Evolutionary conservation across 1,140 invertebrate genomes (phyloP), one percentile per base, ranked within the genome.

Genomic region (Drosophila repletoides): DNA sequence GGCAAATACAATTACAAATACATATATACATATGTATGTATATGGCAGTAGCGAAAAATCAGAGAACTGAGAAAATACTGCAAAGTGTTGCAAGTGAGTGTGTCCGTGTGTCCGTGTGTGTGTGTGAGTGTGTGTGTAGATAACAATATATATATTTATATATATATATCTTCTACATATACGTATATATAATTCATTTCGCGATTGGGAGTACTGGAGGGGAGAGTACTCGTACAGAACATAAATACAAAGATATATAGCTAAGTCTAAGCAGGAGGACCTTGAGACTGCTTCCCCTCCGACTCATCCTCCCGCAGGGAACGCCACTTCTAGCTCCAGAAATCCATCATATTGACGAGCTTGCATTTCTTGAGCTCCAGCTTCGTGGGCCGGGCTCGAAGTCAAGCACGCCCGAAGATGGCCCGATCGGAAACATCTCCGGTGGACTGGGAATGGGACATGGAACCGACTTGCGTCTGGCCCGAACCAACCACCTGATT

Each of bases 321-420:
- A 80, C 88, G 88, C 88, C 88, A 89, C 88, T 89, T 89, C 88
- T 89, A 89, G 88, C 88, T 89, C 88, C 88, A 90, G 52, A 89
- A 90, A 71, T 90, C 88, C 86, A 88, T 86, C 89, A 89, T 84
- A 63, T 90, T 90, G 49, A 90, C 89, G 74, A 90, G 70, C 70
- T 88, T 90, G 76, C 81, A 90, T 59, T 90, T 90, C 64, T 89
- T 90, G 48, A 90, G 76, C 76, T 90, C 88, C 56, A 89, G 60
- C 71, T 90, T 88, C n/a, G 86, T 89, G 58, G 88, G 80, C 49
- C 88, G 58, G n/a, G 87, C 80, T 48, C 81, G 72, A 60, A 86
- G 89, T 93, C 92, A 93, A 92, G 92, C 92, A n/a, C 92, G 88
- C 46, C 92, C 92, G 71, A 93, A 90, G 89, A 93, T 93, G 56